phyloP scores from a whole-genome alignment of 2,113 vertebrate species.

The Microtus oregoni region DNA sequence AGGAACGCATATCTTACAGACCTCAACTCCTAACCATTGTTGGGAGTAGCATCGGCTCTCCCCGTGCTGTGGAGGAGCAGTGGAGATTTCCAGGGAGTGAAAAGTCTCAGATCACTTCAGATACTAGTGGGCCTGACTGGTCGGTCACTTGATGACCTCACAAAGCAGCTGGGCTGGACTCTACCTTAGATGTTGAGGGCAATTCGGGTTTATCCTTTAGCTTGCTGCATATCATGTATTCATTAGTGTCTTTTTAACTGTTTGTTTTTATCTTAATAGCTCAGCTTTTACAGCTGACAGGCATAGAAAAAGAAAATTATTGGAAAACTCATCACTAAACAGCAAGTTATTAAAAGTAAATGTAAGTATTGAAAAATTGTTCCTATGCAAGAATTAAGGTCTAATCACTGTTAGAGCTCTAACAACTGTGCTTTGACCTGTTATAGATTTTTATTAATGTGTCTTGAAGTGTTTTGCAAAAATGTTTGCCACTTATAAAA shows the following conservation, averaged over 20 bases:
- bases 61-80: not conserved
- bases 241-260: conserved; percentile 51
- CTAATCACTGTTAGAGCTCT: conserved; percentile 19
- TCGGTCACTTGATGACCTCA: not conserved
- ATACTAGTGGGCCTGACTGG: not conserved
- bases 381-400: conserved; percentile 34
- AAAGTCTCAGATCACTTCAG: not conserved
- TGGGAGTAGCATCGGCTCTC: not conserved
- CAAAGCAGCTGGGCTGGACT: not conserved
- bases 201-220: not conserved
- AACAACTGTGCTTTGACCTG: not conserved
- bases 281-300: conserved; percentile 92
- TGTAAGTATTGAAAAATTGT: conserved; percentile 88
- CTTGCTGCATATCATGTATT: not conserved
- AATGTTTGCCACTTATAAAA: not conserved
- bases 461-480: conserved; percentile 39
- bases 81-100: not conserved
- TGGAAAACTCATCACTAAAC: conserved; percentile 92
- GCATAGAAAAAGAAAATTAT: conserved; percentile 96
- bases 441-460: not conserved
- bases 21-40: not conserved
- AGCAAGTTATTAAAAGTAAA: conserved; percentile 94
- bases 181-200: not conserved
- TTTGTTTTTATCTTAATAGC: conserved; percentile 86
- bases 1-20: not conserved